Conservation (phyloP, 2,888 invertebrate species). For the Noctua pronuba region DNA sequence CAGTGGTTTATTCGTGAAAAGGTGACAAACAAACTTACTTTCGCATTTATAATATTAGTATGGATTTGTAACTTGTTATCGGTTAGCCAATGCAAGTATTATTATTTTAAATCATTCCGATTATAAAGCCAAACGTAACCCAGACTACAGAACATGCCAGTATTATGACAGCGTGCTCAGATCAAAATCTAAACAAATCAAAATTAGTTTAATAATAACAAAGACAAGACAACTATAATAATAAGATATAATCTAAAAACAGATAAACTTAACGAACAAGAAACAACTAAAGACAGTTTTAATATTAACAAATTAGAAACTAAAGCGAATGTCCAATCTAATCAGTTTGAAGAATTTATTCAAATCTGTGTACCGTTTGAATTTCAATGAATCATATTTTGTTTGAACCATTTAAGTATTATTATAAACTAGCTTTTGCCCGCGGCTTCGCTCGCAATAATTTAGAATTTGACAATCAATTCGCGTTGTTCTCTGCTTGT, state of each 20-base stretch:
- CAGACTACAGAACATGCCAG: not conserved
- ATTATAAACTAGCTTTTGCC: not conserved
- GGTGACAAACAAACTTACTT: no score
- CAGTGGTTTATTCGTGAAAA: no score
- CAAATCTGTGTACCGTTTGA: constrained; percentile 49
- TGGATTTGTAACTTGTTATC: no score
- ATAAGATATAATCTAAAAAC: constrained; percentile 32
- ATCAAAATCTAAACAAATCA: constrained; percentile 28
- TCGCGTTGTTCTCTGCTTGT: no score
- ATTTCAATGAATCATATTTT: constrained; percentile 47
- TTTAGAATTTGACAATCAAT: no score
- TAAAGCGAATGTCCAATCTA: constrained; percentile 41
- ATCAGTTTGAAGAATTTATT: constrained; percentile 56
- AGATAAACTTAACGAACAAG: constrained; percentile 36
- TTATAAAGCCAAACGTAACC: not conserved
- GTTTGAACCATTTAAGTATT: constrained; percentile 30
- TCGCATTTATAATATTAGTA: no score
- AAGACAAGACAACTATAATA: constrained; percentile 5
- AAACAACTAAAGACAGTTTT: constrained; percentile 32
- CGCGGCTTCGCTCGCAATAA: no score
- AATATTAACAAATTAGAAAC: constrained; percentile 58
- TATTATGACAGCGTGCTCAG: not conserved
- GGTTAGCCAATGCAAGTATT: not conserved
- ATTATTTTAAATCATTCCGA: not conserved
- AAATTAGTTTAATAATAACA: constrained; percentile 19